phyloP scores from a whole-genome alignment of 1,140 invertebrate species.

The Lasioglossum baleicum region DNA sequence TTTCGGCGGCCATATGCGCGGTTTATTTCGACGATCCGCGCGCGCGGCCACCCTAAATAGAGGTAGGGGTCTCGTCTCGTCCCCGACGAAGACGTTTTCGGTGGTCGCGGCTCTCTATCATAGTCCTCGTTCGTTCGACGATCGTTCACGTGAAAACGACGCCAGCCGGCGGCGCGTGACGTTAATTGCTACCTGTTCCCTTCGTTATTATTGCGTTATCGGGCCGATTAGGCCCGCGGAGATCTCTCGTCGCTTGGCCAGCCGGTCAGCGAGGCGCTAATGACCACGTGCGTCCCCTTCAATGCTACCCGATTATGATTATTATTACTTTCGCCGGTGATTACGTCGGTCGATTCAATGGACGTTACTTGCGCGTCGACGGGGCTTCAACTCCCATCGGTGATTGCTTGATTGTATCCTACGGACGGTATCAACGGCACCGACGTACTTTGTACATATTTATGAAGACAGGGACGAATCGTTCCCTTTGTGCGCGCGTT shows the following conservation, averaged over 20 bases:
- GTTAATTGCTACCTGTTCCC: conserved; percentile 31
- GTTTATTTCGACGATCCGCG: conserved; percentile 75
- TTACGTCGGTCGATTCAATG: background rate
- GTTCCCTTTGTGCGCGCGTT: background rate
- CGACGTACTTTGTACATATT: background rate
- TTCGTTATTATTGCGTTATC: conserved; percentile 31
- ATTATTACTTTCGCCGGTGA: conserved; percentile 24
- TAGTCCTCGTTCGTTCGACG: background rate
- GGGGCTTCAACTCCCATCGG: background rate
- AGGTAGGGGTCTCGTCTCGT: conserved; percentile 37
- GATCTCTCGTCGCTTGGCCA: background rate
- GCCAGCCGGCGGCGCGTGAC: background rate
- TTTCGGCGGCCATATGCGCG: conserved; percentile 78
- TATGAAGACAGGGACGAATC: background rate
- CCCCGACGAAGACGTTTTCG: conserved; percentile 57
- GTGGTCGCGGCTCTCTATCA: conserved; percentile 38
- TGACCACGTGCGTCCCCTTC: conserved; percentile 25
- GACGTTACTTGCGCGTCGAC: background rate
- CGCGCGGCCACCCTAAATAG: conserved; percentile 62
- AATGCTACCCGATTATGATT: conserved; percentile 29
- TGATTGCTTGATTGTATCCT: background rate
- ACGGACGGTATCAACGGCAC: background rate
- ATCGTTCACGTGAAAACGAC: conserved; percentile 2
- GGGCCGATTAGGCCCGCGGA: conserved; percentile 18
- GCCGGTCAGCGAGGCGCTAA: conserved; percentile 2